phyloP scores from a whole-genome alignment of 2,888 invertebrate genomes.

The Philhelius pedissequus region DNA sequence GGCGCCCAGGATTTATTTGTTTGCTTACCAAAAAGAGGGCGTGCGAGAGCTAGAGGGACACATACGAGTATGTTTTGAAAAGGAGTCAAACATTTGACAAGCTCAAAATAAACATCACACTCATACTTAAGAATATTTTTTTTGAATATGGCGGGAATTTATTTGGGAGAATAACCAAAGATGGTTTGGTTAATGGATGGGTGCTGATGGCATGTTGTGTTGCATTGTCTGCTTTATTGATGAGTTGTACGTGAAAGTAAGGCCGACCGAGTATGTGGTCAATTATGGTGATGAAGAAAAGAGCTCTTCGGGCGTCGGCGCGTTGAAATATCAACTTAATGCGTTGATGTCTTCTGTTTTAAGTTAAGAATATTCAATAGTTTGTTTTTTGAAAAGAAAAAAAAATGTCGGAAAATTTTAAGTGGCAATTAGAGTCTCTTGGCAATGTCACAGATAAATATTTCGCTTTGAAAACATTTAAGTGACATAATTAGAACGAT shows the following conservation, averaged over 20 bases:
- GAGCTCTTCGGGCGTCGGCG: constrained; percentile 31
- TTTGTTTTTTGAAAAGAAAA: not conserved
- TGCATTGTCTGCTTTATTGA: constrained; percentile 38
- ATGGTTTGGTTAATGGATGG: constrained; percentile 43
- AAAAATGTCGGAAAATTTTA: not conserved
- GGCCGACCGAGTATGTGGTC: constrained; percentile 44
- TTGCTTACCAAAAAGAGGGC: constrained; percentile 1
- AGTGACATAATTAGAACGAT: constrained; percentile 43
- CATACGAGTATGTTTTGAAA: not conserved
- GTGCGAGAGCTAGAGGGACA: not conserved
- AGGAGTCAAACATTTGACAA: constrained; percentile 43
- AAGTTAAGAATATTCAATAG: not conserved
- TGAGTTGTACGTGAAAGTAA: not conserved
- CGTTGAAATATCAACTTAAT: not conserved
- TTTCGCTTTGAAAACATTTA: not conserved
- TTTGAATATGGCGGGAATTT: constrained; percentile 38
- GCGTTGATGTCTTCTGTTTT: not conserved
- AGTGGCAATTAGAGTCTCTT: constrained; percentile 13
- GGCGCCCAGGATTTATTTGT: constrained; percentile 61
- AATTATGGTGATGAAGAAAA: constrained; percentile 56
- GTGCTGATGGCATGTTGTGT: not conserved
- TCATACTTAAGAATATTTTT: constrained; percentile 8
- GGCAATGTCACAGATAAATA: constrained; percentile 1
- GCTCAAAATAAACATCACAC: constrained; percentile 65
- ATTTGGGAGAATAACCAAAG: constrained; percentile 41